Conservation (phyloP, 2,888 invertebrate species). For the Pardosa pseudoannulata region DNA sequence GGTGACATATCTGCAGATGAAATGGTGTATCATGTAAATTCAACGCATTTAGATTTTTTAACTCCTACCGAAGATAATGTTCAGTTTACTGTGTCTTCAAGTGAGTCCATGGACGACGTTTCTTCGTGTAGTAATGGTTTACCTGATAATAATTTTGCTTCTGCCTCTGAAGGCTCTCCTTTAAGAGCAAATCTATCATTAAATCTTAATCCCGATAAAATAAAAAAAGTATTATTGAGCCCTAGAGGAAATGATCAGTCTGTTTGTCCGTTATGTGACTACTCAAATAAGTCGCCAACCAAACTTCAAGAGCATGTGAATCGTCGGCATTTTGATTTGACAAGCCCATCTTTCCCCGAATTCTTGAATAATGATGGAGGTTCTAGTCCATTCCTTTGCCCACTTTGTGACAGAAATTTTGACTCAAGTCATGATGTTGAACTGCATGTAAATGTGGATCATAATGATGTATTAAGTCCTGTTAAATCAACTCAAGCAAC, state of each 20-base stretch:
- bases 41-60: conserved; percentile 85
- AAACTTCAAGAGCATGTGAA: conserved; percentile 90
- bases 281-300: conserved; percentile 85
- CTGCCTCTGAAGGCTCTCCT: conserved; percentile 78
- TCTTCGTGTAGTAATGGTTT: conserved; percentile 59
- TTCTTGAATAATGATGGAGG: conserved; percentile 60
- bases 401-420: conserved; percentile 86
- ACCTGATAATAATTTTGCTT: conserved; percentile 53
- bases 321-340: conserved; percentile 88
- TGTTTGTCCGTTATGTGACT: conserved; percentile 87
- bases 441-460: conserved; percentile 90
- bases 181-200: conserved; percentile 82
- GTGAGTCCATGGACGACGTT: conserved; percentile 79
- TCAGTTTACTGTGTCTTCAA: conserved; percentile 84
- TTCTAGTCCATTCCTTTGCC: conserved; percentile 83
- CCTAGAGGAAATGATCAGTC: conserved; percentile 69
- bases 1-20: conserved; percentile 85
- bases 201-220: conserved; percentile 78
- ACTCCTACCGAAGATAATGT: conserved; percentile 66
- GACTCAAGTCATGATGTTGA: conserved; percentile 83
- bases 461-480: conserved; percentile 88
- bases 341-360: conserved; percentile 81
- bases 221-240: conserved; percentile 58
- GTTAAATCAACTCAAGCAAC: conserved; percentile 75
- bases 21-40: conserved; percentile 87